Percentiles rank a stretch among this genome's conserved stretches.
Evolutionary conservation across 2,888 invertebrate genomes (phyloP).

Genomic region (Liopterus haemorrhoidalis): DNA sequence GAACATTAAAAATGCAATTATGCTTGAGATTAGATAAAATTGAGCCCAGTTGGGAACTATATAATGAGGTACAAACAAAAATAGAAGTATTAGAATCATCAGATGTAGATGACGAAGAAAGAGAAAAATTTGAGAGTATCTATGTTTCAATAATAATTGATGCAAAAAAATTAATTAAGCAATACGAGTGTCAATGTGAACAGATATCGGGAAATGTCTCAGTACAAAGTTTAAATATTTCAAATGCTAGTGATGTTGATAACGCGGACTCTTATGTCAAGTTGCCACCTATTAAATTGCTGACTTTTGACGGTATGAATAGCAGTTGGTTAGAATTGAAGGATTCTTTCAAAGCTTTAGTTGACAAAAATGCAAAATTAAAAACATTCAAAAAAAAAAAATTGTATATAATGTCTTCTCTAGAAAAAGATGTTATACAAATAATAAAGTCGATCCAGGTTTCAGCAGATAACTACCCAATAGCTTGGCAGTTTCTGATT

Average conservation of each 20-base stretch:
- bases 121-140: background rate
- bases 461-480: background rate
- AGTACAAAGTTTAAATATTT: background rate
- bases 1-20: background rate
- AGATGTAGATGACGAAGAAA: background rate
- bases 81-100: background rate
- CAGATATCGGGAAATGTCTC: background rate
- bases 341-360: background rate
- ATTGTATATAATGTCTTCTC: background rate
- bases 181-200: background rate
- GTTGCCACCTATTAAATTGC: background rate
- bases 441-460: background rate
- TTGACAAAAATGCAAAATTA: background rate
- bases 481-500: background rate
- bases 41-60: background rate
- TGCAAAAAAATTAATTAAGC: background rate
- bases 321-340: background rate
- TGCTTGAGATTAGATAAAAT: background rate
- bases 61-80: background rate
- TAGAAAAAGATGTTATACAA: background rate
- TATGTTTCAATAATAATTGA: background rate
- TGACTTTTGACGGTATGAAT: background rate
- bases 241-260: background rate
- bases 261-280: background rate
- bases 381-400: background rate